phyloP scores from a whole-genome alignment of 2,888 invertebrate genomes.

The Chymomyza fuscimana region DNA sequence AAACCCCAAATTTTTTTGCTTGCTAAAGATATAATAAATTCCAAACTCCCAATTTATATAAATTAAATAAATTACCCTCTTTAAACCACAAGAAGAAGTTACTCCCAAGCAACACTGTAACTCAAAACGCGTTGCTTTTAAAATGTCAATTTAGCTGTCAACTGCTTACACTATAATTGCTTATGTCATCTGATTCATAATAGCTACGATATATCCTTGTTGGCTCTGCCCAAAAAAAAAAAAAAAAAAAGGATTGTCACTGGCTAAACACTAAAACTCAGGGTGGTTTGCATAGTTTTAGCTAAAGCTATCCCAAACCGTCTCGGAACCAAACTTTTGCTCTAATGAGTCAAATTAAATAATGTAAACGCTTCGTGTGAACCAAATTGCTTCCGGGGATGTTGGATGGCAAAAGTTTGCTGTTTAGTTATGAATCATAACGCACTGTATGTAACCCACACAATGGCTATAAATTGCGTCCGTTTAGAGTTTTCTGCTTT shows the following conservation, averaged over 20 bases:
- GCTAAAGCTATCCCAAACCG: background rate
- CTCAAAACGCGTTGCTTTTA: background rate
- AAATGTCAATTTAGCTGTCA: background rate
- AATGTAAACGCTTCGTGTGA: constrained; percentile 69
- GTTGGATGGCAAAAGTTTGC: constrained; percentile 52
- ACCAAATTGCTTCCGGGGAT: constrained; percentile 72
- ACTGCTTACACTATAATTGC: background rate
- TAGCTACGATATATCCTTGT: background rate
- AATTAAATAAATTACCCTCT: background rate
- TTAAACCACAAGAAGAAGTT: background rate
- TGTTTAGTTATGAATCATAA: constrained; percentile 71
- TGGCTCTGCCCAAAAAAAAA: background rate
- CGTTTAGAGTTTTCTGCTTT: constrained; percentile 38
- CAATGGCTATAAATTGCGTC: constrained; percentile 56
- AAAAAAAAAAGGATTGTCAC: background rate
- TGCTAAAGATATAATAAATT: too few species aligned
- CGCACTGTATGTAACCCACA: constrained; percentile 20
- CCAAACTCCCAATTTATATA: background rate
- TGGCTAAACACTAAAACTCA: background rate
- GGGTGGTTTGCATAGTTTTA: background rate
- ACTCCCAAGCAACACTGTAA: background rate
- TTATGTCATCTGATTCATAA: background rate
- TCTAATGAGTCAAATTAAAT: constrained; percentile 62
- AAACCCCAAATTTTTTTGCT: too few species aligned
- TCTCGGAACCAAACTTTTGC: background rate